Percentiles rank a stretch among this genome's conserved stretches.
These are phyloP conservation scores for Aromia moschata DNA, from an alignment of 2,888 invertebrate genomes.

Conservation along the genomic window DNA sequence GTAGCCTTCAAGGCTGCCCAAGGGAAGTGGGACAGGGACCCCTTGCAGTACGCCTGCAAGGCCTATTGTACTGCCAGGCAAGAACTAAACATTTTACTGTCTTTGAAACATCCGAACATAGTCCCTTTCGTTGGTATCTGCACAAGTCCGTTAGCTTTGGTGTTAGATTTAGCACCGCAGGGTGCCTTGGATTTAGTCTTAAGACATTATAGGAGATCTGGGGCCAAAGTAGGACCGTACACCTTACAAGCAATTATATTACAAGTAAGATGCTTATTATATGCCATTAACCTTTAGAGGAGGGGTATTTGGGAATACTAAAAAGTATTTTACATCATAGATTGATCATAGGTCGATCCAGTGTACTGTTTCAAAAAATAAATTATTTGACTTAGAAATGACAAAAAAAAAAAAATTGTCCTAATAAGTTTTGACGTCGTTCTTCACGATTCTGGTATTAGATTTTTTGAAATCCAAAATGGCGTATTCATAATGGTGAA, in stretches of 20 bases:
- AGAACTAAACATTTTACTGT: slow-evolving; percentile 87
- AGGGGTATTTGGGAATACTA: too few species aligned
- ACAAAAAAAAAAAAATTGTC: too few species aligned
- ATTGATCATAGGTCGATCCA: too few species aligned
- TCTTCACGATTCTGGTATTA: too few species aligned
- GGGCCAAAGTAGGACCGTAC: slow-evolving; percentile 81
- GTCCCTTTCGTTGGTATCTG: slow-evolving; percentile 92
- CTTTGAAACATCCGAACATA: slow-evolving; percentile 89
- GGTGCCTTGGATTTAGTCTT: slow-evolving; percentile 89
- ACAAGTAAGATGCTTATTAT: slow-evolving; percentile 71
- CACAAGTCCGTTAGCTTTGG: slow-evolving; percentile 86
- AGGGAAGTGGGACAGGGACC: slow-evolving; percentile 95
- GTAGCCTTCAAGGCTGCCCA: slow-evolving; percentile 63
- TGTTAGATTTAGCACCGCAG: slow-evolving; percentile 90
- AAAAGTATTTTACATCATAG: too few species aligned
- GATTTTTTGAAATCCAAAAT: too few species aligned
- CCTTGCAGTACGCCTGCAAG: slow-evolving; percentile 90
- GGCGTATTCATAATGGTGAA: too few species aligned
- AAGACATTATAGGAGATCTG: slow-evolving; percentile 85
- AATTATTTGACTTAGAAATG: too few species aligned
- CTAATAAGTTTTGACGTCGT: too few species aligned
- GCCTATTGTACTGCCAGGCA: slow-evolving; percentile 97
- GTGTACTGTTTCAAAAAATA: too few species aligned
- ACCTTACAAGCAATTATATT: slow-evolving; percentile 86
- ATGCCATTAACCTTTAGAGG: too few species aligned